These are phyloP conservation scores for Echinometra lucunter DNA, from an alignment of 53 echinoderm and acorn worm genomes.

Conservation along the genomic window DNA sequence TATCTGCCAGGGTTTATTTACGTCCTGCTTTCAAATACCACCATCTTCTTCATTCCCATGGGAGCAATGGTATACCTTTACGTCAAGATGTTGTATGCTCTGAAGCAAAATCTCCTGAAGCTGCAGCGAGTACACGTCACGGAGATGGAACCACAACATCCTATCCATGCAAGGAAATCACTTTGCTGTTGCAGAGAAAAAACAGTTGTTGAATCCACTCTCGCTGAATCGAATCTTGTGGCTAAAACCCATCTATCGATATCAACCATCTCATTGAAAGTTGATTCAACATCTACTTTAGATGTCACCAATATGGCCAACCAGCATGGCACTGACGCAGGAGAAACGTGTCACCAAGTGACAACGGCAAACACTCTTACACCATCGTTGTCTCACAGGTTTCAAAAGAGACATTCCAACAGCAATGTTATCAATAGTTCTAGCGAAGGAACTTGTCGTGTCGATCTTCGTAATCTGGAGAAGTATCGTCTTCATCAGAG, in stretches of 20 bases:
- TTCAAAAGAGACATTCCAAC: neutral
- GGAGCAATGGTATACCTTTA: constrained; percentile 73
- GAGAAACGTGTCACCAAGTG: neutral
- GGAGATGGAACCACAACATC: neutral
- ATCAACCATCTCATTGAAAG: neutral
- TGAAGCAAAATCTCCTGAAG: constrained; percentile 12
- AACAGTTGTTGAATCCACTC: neutral
- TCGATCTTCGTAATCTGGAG: neutral
- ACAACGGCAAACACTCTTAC: neutral
- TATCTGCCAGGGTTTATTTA: constrained; percentile 77
- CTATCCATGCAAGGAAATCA: no score
- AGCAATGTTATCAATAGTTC: no score
- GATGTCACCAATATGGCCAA: neutral
- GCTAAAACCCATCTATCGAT: neutral
- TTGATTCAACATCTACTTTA: neutral
- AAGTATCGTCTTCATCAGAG: constrained; percentile 67
- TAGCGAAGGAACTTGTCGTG: neutral
- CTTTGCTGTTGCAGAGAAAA: neutral
- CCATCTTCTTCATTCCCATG: constrained; percentile 79
- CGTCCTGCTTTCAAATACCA: constrained; percentile 71
- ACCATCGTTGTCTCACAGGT: no score
- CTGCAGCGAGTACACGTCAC: neutral
- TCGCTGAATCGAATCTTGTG: neutral
- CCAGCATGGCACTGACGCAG: neutral
- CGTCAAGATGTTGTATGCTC: constrained; percentile 60